A percentile compares a stretch with the other conserved stretches of the same genome.
These are phyloP conservation scores for Drosophila niveifrons DNA, from an alignment of 2,888 invertebrate species.

Conservation along the genomic window DNA sequence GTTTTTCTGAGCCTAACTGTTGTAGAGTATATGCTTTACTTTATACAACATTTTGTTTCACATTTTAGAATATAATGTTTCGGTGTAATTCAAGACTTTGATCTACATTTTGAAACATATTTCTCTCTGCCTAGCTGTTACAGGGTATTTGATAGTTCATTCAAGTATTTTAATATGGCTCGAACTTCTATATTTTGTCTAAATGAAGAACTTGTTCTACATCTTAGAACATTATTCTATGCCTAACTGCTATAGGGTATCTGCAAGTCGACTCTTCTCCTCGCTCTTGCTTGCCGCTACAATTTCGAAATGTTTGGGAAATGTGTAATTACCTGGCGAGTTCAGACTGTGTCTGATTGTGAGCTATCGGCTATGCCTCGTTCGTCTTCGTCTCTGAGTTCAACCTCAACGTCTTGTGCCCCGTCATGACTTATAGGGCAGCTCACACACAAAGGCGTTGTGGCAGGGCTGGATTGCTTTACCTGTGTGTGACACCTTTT, in stretches of 20 bases:
- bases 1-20: no score
- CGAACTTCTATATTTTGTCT: no score
- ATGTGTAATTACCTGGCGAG: slow-evolving; percentile 57
- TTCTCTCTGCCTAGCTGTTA: no score
- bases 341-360: slow-evolving; percentile 33
- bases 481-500: slow-evolving; percentile 56
- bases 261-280: neutral
- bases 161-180: no score
- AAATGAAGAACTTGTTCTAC: no score
- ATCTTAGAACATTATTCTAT: no score
- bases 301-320: slow-evolving; percentile 43
- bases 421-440: slow-evolving; percentile 45
- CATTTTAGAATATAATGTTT: no score
- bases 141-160: no score
- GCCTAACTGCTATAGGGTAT: neutral
- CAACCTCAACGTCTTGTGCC: neutral
- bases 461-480: slow-evolving; percentile 11
- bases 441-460: slow-evolving; percentile 32
- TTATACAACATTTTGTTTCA: no score
- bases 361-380: slow-evolving; percentile 30
- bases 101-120: no score
- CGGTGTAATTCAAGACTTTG: no score
- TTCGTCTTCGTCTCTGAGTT: neutral
- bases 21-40: no score
- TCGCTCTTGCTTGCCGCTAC: slow-evolving; percentile 23